phyloP scores from a whole-genome alignment of 1,140 invertebrate genomes.

The Listronotus oregonensis region DNA sequence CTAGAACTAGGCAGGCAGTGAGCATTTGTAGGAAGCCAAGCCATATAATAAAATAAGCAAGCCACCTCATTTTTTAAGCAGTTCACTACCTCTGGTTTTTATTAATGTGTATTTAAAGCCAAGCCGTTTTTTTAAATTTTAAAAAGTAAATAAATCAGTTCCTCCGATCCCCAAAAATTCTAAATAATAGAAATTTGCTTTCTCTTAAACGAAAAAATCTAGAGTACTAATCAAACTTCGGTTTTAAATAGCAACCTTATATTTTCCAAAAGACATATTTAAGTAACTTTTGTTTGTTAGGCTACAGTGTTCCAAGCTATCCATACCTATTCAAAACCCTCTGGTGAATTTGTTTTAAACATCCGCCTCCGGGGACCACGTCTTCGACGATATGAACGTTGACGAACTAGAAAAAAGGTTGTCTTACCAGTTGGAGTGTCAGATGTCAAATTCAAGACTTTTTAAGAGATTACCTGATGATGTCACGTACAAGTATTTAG shows the following conservation, averaged over 20 bases:
- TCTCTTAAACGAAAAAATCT: too few relatives aligned
- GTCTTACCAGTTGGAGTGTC: slow-evolving; percentile 93
- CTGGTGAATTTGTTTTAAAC: slow-evolving; percentile 83
- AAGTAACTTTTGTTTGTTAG: slow-evolving; percentile 52
- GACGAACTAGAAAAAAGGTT: slow-evolving; percentile 88
- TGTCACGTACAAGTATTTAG: slow-evolving; percentile 92
- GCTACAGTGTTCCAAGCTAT: slow-evolving; percentile 97
- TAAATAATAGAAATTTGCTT: too few relatives aligned
- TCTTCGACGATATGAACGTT: slow-evolving; percentile 96
- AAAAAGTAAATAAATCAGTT: too few relatives aligned
- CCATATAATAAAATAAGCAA: too few relatives aligned
- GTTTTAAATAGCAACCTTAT: background rate
- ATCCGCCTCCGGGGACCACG: slow-evolving; percentile 94
- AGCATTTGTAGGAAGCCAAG: too few relatives aligned
- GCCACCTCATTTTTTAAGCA: too few relatives aligned
- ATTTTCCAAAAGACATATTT: background rate
- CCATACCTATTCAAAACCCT: slow-evolving; percentile 84
- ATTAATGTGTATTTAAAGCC: too few relatives aligned
- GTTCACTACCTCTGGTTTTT: too few relatives aligned
- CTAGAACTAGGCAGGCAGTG: too few relatives aligned
- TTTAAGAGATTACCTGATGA: slow-evolving; percentile 79
- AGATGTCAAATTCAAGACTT: slow-evolving; percentile 80
- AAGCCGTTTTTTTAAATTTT: too few relatives aligned
- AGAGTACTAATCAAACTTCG: background rate
- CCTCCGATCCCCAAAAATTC: too few relatives aligned